Conservation (phyloP, 1,140 invertebrate species). For the Idris sp. region DNA sequence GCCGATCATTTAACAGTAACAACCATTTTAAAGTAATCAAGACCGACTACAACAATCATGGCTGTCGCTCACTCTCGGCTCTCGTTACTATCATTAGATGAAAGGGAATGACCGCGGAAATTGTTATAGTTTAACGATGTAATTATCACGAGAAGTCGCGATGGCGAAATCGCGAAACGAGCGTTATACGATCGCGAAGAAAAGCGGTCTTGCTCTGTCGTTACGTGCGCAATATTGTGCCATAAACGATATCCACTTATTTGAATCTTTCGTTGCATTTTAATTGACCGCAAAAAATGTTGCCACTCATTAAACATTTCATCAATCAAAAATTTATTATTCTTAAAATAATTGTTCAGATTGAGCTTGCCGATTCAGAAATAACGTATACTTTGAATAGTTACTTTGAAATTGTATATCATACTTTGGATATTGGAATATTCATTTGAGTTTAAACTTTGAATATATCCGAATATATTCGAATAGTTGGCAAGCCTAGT, state of each 20-base stretch:
- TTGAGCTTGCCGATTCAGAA: too few relatives aligned
- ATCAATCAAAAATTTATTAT: constrained; percentile 47
- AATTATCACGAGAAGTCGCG: constrained; percentile 61
- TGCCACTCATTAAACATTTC: constrained; percentile 51
- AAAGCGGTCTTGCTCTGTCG: constrained; percentile 49
- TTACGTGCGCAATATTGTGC: constrained; percentile 47
- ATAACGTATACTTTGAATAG: too few relatives aligned
- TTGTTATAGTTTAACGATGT: constrained; percentile 66
- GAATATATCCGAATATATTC: too few relatives aligned
- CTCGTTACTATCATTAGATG: constrained; percentile 54
- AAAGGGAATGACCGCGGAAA: constrained; percentile 66
- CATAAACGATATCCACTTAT: constrained; percentile 54
- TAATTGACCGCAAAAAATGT: constrained; percentile 57
- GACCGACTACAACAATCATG: constrained; percentile 44
- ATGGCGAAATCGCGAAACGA: constrained; percentile 58
- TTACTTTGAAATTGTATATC: too few relatives aligned
- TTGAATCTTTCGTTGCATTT: constrained; percentile 45
- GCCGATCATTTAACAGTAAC: constrained; percentile 44
- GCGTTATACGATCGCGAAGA: constrained; percentile 52
- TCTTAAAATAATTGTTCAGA: too few relatives aligned
- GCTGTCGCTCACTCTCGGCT: constrained; percentile 21
- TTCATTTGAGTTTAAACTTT: too few relatives aligned
- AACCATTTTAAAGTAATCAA: constrained; percentile 56
- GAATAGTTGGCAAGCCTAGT: too few relatives aligned
- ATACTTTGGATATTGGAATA: too few relatives aligned